Conservation (phyloP, 2,797 vertebrate genomes). For the Lagodon rhomboides region DNA sequence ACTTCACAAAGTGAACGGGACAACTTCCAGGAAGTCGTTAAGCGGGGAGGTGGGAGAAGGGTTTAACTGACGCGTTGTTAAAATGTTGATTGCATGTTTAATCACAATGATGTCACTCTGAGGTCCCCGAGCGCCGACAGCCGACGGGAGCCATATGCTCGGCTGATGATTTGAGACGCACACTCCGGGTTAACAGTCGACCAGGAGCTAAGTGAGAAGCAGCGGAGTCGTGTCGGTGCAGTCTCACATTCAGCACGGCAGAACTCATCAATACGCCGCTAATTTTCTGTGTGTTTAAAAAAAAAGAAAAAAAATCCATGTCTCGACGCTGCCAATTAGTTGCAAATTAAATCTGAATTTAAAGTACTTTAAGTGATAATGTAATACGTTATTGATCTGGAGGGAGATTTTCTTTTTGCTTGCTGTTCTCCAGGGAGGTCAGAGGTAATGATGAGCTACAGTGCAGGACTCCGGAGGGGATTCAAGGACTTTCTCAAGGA, state of each 20-base stretch:
- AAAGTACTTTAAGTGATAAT: conserved; percentile 29
- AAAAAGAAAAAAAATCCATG: conserved; percentile 5
- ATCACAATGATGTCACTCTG: conserved; percentile 67
- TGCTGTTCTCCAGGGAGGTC: conserved; percentile 15
- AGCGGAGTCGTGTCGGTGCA: not conserved
- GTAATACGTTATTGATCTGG: conserved; percentile 28
- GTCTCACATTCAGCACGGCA: conserved; percentile 6
- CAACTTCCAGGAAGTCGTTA: conserved; percentile 49
- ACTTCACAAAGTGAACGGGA: conserved; percentile 32
- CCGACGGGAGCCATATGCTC: conserved; percentile 75
- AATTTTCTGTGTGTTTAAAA: not conserved
- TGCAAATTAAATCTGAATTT: conserved; percentile 19
- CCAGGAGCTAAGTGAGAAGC: conserved; percentile 17
- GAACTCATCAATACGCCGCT: conserved; percentile 7
- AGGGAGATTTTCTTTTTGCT: conserved; percentile 20
- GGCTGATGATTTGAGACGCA: conserved; percentile 50
- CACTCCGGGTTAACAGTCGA: conserved; percentile 42
- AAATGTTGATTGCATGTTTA: conserved; percentile 70
- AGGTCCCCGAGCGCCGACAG: conserved; percentile 47
- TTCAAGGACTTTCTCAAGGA: conserved; percentile 17
- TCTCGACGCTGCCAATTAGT: conserved; percentile 11
- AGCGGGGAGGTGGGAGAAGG: conserved; percentile 20
- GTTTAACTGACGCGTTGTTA: conserved; percentile 62
- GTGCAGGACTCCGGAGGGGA: not conserved
- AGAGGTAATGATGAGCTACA: conserved; percentile 19